Base-by-base conservation (phyloP, 2,797 vertebrate species). In the Buceros bicornis region DNA sequence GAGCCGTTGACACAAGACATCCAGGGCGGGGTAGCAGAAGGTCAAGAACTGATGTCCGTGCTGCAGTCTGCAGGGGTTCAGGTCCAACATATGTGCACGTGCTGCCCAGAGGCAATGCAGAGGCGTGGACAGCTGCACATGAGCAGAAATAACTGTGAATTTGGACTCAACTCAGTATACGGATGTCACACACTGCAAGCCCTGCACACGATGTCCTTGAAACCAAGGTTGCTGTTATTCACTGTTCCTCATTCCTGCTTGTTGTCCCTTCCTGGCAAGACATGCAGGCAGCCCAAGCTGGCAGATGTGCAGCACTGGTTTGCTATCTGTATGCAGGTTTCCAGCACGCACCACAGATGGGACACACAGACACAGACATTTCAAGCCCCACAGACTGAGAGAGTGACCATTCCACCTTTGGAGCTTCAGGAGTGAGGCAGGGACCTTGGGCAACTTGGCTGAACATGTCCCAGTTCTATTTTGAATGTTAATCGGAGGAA, bases 281-380 rank as follows among this genome's bases (percentile, higher is more conserved):
- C 0, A 0, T 2, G 3, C 43, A 19, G 0, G 0, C 35, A 90
- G 51, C 33, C 72, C 77, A 19, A 2, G 13, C 73, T 70, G 64
- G 66, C 40, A 72, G 66, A 47, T 78, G 56, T 43, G 17, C 61
- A n/a, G 66, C 45, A 13, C n/a, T 79, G 45, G 20, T 87, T 80
- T 72, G n/a, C 56, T 51, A 1, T 31, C n/a, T 28, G 4, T 9
- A 4, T 18, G 40, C 64, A 84, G 20, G 48, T 87, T 53, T 71
- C 35, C 40, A n/a, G 43, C 6, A 17, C 16, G 16, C 0, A 0
- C 40, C 29, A 16, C 43, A 56, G 35, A n/a, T 82, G 40, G 31
- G 33, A 8, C 20, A 77, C 0, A 1, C 0, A 60, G 40, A 12
- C 1, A 0, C 0, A 3, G 58, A 5, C 18, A 13, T 47, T 89